Evolutionary conservation across 2,113 vertebrate species (phyloP).

Genomic region (Junco hyemalis): DNA sequence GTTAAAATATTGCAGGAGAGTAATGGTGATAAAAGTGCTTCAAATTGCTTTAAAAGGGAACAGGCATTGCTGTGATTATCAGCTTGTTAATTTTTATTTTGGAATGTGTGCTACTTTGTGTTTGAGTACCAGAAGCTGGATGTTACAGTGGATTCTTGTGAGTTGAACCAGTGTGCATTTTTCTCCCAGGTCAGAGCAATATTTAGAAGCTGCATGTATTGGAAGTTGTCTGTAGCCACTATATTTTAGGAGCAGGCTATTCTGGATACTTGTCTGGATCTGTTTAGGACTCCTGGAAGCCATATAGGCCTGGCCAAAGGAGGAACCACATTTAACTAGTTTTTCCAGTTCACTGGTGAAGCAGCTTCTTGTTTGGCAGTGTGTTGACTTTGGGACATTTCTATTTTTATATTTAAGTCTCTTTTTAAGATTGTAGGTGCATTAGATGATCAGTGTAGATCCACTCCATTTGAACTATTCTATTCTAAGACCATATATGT

Average conservation of each 20-base stretch:
- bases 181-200: background rate
- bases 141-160: background rate
- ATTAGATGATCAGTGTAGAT: background rate
- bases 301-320: background rate
- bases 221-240: background rate
- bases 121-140: background rate
- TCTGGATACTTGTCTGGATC: fast-evolving
- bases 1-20: background rate
- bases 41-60: background rate
- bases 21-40: background rate
- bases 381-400: fast-evolving
- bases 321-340: background rate
- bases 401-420: background rate
- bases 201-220: fast-evolving
- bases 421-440: background rate
- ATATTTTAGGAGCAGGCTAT: background rate
- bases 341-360: background rate
- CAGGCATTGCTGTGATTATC: background rate
- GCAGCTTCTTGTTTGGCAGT: background rate
- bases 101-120: background rate
- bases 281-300: background rate
- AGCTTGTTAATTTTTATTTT: background rate
- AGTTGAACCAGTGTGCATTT: background rate
- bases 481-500: background rate
- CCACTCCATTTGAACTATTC: background rate